A percentile compares a stretch with the other conserved stretches of the same genome.
phyloP scores from a whole-genome alignment of 2,888 invertebrate species.

The Parnassius orleans region DNA sequence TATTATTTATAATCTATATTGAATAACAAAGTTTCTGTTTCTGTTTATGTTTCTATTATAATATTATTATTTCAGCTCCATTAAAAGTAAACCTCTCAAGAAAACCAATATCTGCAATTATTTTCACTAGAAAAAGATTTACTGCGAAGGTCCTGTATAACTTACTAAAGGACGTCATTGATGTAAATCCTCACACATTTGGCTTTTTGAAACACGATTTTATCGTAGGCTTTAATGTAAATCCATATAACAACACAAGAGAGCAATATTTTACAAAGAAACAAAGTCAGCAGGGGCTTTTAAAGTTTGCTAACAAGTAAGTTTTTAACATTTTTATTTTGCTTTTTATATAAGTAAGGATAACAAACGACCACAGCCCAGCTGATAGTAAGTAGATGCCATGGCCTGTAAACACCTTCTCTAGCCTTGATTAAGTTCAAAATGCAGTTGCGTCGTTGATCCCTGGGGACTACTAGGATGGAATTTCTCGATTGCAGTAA shows the following conservation, averaged over 20 bases:
- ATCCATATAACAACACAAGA: slow-evolving; percentile 79
- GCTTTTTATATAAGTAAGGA: not conserved
- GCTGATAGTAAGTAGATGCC: no score
- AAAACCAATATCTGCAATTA: slow-evolving; percentile 83
- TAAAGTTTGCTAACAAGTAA: slow-evolving; percentile 71
- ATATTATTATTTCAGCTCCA: slow-evolving; percentile 39
- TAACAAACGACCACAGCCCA: not conserved
- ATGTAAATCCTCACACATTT: slow-evolving; percentile 66
- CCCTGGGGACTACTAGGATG: no score
- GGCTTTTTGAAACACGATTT: slow-evolving; percentile 85
- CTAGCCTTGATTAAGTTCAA: no score
- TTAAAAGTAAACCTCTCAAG: slow-evolving; percentile 49
- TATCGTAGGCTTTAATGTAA: slow-evolving; percentile 84
- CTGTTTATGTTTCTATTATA: no score
- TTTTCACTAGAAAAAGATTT: slow-evolving; percentile 87
- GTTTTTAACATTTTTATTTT: slow-evolving; percentile 29
- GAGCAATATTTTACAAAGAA: slow-evolving; percentile 79
- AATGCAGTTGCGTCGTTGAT: no score
- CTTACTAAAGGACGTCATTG: slow-evolving; percentile 78
- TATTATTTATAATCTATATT: no score
- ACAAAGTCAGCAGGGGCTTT: slow-evolving; percentile 75
- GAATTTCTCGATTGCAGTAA: no score
- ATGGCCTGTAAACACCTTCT: not conserved
- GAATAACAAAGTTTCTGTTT: no score
- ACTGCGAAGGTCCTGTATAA: slow-evolving; percentile 89